A percentile compares a stretch with the other conserved stretches of the same genome.
These are phyloP conservation scores for Athene cunicularia DNA, from an alignment of 2,113 vertebrate genomes.

Conservation along the genomic window DNA sequence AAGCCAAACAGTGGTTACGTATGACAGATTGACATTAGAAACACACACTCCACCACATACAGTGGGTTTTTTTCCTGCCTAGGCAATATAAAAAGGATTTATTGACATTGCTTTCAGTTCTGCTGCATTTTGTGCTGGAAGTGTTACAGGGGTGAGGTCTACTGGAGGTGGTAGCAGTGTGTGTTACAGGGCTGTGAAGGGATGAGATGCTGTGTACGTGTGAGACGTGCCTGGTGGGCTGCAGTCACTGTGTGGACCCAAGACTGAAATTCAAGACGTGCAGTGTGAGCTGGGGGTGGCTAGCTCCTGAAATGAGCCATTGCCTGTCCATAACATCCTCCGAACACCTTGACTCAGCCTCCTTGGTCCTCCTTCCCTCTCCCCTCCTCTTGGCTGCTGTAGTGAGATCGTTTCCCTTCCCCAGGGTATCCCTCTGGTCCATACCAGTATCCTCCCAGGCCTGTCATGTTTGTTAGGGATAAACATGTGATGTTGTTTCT, in stretches of 20 bases:
- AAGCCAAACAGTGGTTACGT: neutral
- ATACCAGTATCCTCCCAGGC: neutral
- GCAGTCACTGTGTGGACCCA: neutral
- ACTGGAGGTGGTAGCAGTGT: neutral
- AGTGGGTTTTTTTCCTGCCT: neutral
- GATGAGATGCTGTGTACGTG: accelerated
- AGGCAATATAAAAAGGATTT: neutral
- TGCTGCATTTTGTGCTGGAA: neutral
- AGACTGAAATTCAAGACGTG: neutral
- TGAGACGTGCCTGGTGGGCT: accelerated
- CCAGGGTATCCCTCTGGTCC: neutral
- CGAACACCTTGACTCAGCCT: neutral
- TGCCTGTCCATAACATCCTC: neutral
- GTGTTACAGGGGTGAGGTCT: neutral
- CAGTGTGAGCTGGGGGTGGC: neutral
- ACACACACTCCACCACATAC: no score
- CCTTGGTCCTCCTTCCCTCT: neutral
- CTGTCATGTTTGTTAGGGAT: neutral
- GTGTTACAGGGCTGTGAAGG: neutral
- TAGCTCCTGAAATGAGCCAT: neutral
- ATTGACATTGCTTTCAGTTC: neutral
- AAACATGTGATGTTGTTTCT: neutral
- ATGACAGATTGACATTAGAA: neutral
- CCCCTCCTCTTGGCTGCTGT: neutral
- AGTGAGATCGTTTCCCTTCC: neutral